phyloP scores from a whole-genome alignment of 2,797 vertebrate genomes.

The Bovichtus variegatus region DNA sequence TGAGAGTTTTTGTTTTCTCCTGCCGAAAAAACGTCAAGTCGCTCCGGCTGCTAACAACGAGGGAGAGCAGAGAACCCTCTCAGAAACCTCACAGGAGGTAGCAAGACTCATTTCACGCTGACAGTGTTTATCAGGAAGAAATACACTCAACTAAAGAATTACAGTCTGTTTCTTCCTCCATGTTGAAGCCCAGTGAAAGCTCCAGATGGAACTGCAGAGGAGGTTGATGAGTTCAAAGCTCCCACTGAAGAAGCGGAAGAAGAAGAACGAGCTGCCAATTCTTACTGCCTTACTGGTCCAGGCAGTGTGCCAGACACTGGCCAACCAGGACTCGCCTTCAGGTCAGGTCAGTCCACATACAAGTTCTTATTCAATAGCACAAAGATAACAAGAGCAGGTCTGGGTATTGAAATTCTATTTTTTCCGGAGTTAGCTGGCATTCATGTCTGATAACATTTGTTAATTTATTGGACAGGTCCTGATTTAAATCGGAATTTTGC shows the following conservation, averaged over 20 bases:
- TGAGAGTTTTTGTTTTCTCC: not conserved
- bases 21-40: not conserved
- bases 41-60: not conserved
- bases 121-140: not conserved
- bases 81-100: not conserved
- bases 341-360: not conserved
- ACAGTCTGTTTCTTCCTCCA: not conserved
- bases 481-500: not conserved
- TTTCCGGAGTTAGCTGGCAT: too few species aligned
- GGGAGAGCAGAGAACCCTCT: not conserved
- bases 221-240: not conserved
- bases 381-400: not conserved
- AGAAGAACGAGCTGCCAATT: not conserved
- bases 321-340: not conserved
- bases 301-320: slow-evolving; percentile 7
- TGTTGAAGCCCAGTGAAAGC: not conserved
- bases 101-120: not conserved
- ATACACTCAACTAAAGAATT: not conserved
- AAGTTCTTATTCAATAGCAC: not conserved
- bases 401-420: not conserved
- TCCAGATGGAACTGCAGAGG: slow-evolving; percentile 6
- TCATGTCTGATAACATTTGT: not conserved
- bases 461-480: not conserved
- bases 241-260: slow-evolving; percentile 4
- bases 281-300: not conserved